Evolutionary conservation across 2,797 vertebrate species (phyloP).

Genomic region (Acanthornis magna): DNA sequence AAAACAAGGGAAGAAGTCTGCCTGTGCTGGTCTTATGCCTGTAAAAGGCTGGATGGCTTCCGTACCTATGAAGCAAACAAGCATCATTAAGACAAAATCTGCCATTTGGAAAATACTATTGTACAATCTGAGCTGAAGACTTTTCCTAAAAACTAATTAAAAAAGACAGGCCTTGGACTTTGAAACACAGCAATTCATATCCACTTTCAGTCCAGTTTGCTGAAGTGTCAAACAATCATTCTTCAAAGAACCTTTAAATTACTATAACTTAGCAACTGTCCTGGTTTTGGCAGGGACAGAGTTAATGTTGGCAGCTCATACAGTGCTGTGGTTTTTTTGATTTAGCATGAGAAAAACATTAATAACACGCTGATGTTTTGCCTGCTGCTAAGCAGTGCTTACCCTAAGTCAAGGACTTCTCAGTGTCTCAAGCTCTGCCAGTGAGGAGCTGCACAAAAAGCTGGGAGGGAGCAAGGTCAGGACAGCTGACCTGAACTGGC

Average conservation of each 20-base stretch:
- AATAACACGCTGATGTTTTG: not conserved
- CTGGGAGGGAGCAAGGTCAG: not conserved
- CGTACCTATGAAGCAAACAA: conserved; percentile 83
- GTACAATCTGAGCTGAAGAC: not conserved
- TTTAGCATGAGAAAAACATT: not conserved
- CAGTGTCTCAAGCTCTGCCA: not conserved
- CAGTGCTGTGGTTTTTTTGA: accelerated
- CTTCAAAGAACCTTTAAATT: not conserved
- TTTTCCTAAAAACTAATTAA: not conserved
- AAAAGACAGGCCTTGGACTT: not conserved
- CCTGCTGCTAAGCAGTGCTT: not conserved
- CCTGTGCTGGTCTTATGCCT: conserved; percentile 85
- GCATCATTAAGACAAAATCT: not conserved
- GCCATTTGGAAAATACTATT: not conserved
- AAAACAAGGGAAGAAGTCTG: conserved; percentile 89
- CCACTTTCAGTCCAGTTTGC: not conserved
- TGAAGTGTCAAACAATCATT: not conserved
- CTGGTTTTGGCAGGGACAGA: not conserved
- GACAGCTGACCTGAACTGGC: not conserved
- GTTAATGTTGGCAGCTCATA: not conserved
- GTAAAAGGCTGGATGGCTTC: conserved; percentile 92
- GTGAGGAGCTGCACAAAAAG: not conserved
- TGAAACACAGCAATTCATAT: not conserved
- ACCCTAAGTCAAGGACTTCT: not conserved
- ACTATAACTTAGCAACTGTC: not conserved